Base-by-base conservation (phyloP, 2,888 invertebrate genomes). In the Yponomeuta malinellus region DNA sequence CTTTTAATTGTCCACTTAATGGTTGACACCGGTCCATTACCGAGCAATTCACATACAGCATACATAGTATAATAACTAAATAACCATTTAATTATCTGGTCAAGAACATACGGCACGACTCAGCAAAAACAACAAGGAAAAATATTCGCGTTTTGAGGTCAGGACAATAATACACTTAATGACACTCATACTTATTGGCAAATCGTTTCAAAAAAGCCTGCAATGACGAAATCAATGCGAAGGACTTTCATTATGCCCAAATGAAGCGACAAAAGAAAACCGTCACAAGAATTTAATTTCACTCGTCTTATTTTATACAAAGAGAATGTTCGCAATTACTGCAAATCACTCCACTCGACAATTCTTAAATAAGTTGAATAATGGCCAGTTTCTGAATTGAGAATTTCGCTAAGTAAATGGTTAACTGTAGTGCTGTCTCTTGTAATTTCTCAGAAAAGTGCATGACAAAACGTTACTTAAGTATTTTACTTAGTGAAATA, bases 31-130 rank as follows among this genome's bases (percentile, higher is more conserved):
- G 52, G 15, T 59, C 52, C 52, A 59, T 59, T 59, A 59, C 2
- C 0, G 15, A 59, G 52, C 52, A 59, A 68, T 71, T 48, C 15
- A 9, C 12, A 68, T 68, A 43, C 68, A 65, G 65, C 65, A 2
- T 29, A 65, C 65, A 31, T 31, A 65, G 29, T 10, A 31, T 65
- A 65, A 65, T 65, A 65, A 65, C 65, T 65, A 65, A 65, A 65
- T 65, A 65, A 65, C 65, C 1, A 65, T 68, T 68, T 68, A 68
- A 68, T 68, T 33, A 48, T 31, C 65, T 65, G 65, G 65, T 31
- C 31, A 65, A 65, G 65, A 65, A 33, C 65, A 31, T 65, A 65
- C 12, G 65, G 31, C 12, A 10, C 65, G 65, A 23, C 15, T 59
- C 52, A 59, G 52, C 52, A 5, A 15, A 59, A 65, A 65, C 31